These are phyloP conservation scores for Sterrhoptilus dennistouni DNA, from an alignment of 2,113 vertebrate genomes.

Conservation along the genomic window DNA sequence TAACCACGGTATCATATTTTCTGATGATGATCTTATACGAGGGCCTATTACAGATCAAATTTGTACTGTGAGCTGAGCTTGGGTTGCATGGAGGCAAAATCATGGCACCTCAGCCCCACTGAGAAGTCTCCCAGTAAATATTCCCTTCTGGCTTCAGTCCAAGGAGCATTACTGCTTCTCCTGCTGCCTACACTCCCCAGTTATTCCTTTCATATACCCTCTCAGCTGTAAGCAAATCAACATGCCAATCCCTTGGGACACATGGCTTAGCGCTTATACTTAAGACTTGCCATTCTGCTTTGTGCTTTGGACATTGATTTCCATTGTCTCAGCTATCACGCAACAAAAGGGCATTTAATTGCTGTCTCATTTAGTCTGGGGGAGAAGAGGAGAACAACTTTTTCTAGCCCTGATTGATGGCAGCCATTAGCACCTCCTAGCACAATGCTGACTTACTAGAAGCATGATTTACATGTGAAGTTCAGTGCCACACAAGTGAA, in stretches of 20 bases:
- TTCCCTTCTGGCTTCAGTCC: neutral
- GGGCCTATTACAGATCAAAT: neutral
- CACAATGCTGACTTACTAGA: slow-evolving; percentile 34
- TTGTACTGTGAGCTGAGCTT: neutral
- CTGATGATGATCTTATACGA: neutral
- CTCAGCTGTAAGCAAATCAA: slow-evolving; percentile 67
- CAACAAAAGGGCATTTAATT: slow-evolving; percentile 66
- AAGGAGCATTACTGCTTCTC: slow-evolving; percentile 17
- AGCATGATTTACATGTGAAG: slow-evolving; percentile 52
- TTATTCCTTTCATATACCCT: slow-evolving; percentile 34
- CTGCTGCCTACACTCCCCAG: neutral
- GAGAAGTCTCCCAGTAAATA: neutral
- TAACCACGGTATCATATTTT: neutral
- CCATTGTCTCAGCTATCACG: slow-evolving; percentile 64
- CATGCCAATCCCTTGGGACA: slow-evolving; percentile 53
- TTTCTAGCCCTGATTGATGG: slow-evolving; percentile 63
- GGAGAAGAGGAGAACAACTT: slow-evolving; percentile 50
- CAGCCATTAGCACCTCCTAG: slow-evolving; percentile 52
- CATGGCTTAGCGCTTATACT: slow-evolving; percentile 46
- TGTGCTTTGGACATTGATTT: slow-evolving; percentile 64
- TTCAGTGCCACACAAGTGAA: slow-evolving; percentile 39
- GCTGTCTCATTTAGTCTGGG: slow-evolving; percentile 60
- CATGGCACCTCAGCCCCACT: neutral
- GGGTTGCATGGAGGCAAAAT: neutral
- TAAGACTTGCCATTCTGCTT: slow-evolving; percentile 54